Evolutionary conservation across 2,888 invertebrate species (phyloP), one percentile per base, ranked within the genome.

Genomic region (Pristionchus japonicus): DNA sequence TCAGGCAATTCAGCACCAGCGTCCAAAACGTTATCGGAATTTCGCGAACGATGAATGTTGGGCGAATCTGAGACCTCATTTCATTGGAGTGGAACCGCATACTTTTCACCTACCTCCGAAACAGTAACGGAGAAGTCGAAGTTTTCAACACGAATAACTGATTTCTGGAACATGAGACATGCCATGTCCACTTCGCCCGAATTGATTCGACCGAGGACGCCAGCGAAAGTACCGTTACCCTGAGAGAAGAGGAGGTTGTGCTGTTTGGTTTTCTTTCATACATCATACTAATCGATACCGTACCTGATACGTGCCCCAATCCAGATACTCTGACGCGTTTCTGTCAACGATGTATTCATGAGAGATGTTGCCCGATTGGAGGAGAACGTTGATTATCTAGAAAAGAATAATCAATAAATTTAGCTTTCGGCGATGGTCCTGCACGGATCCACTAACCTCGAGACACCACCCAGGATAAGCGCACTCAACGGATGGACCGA

Each of bases 41-140:
- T 34, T 86, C 86, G 11, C 86, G 86, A 23, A 86, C 49, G 20
- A 86, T 70, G 70, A 86, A 86, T 0, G 49, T 34, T n/a, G 70
- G 86, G 7, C 49, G 43, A 31, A 86, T 49, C 86, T 86, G 64
- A 20, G 52, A 1, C 49, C 34, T 34, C 17, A 43, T 27, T 37
- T 3, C 34, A 23, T n/a, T 27, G 7, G 23, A 1, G 11, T 13
- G 1, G 2, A 27, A 20, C 2, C 47, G 23, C 7, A 3, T 6
- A 80, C 2, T n/a, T 80, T 47, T 2, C 47, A 17, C 17, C 1
- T 64, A 86, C 86, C 86, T 86, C 34, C 3, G 86, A 67, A 0
- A 70, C 67, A 27, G 86, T 23, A 15, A 86, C 86, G 15, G 86
- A 49, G 34, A 47, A 86, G 70, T 86, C 86, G 20, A 86, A 86